Conservation (phyloP, 2,113 vertebrate species). For the Gymnogyps californianus region DNA sequence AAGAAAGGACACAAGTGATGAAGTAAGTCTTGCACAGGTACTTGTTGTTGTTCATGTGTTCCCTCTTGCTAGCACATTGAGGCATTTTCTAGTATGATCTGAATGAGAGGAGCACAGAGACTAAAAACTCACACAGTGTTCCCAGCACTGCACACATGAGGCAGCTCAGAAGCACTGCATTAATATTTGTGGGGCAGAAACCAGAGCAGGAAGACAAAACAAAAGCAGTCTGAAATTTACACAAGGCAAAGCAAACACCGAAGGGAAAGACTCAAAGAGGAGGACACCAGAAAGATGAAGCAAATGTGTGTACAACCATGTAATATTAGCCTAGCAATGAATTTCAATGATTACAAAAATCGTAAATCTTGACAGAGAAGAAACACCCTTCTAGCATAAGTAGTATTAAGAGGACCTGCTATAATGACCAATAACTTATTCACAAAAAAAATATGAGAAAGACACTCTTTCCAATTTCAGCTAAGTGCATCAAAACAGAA, state of each 20-base stretch:
- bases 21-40: background rate
- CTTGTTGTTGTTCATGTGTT: background rate
- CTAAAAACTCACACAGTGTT: background rate
- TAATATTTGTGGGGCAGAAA: background rate
- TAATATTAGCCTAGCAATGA: background rate
- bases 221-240: background rate
- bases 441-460: background rate
- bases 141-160: fast-evolving
- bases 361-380: background rate
- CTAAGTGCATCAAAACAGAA: background rate
- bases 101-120: background rate
- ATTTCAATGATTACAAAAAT: background rate
- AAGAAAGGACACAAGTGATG: background rate
- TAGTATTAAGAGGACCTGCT: background rate
- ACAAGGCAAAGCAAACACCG: background rate
- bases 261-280: background rate
- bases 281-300: background rate
- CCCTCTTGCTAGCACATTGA: background rate
- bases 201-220: background rate
- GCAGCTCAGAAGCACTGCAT: background rate
- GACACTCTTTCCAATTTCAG: background rate
- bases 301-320: background rate
- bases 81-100: background rate
- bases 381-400: background rate
- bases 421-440: background rate